Base-by-base conservation (phyloP, 2,888 invertebrate species). In the Polydrusus pterygomalis region DNA sequence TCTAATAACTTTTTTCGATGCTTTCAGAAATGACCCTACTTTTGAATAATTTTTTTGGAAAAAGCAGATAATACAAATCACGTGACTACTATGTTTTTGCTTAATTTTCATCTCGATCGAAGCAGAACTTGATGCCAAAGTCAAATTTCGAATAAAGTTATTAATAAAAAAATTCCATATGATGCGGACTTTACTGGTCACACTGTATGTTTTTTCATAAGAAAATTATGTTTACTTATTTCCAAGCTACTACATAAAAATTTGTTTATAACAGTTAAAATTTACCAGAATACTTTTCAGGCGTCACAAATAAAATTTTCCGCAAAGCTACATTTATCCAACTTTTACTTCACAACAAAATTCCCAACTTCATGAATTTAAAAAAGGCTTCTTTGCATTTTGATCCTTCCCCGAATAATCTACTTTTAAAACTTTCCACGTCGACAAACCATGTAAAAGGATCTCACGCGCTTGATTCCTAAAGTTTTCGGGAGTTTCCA, bases 331-430 rank as follows among this genome's bases (percentile, higher is more conserved):
- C 63, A 74, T 70, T n/a, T n/a, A 40, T 51, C 58, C 56, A 65
- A 65, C 70, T 58, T 65, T 49, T 65, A 70, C 40, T 70, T 43
- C 43, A 15, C 63, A 67, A 70, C 51, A 65, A 70, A 70, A 70
- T 75, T 49, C 65, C 43, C 60, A 70, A 75, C 75, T 70, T 70
- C 75, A 75, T 75, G 75, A 75, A 75, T 75, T 75, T 75, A 47
- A 67, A 75, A 45, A 30, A 70, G 70, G 47, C 30, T 51, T 60
- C 49, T 70, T 65, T 65, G 58, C 70, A 75, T 75, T 70, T 65
- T 34, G 58, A 54, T 58, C 70, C 20, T 25, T 47, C 34, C 34
- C 15, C 54, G 51, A 58, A 49, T 65, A 75, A 75, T 65, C 49
- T 47, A 51, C 63, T 75, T 70, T 65, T 60, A 40, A 70, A 75